Evolutionary conservation across 2,888 invertebrate species (phyloP), one percentile per base, ranked within the genome.

Genomic region (Desoria tigrina): DNA sequence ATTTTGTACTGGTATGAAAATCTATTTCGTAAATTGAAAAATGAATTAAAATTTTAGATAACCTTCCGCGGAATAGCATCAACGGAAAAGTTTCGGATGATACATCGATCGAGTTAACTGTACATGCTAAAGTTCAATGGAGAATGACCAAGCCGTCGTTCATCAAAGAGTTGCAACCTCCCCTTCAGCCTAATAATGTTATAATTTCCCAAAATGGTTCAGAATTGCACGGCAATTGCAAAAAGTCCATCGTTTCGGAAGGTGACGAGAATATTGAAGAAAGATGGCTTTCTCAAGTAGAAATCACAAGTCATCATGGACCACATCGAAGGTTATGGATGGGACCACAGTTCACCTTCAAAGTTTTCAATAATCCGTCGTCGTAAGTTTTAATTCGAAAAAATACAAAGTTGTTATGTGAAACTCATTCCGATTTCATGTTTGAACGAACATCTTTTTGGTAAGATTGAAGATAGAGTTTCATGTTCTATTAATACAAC

Each of bases 321-420:
- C 98, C 98, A 9, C 95, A 95, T 80, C 86, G 86, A 23, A 84
- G 94, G 24, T 85, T 99, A 26, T 99, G 99, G 98, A 97, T 98
- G 95, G 98, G 98, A 11, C 99, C 99, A n/a, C 98, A 99, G 83
- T 98, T 98, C 81, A 89, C 92, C 28, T 98, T 99, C 82, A 96
- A 95, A 82, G 93, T 93, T 11, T 94, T 92, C 79, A 90, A 88
- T 77, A 23, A 57, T 21, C 65, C 69, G 24, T 65, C 61, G 49
- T 67, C 67, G 72, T 72, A 63, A 61, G 69, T 6, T 16, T 7
- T 18, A 45, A 18, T 45, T 45, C 16, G 9, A 50, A 14, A 18
- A n/a, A n/a, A n/a, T n/a, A n/a, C n/a, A n/a, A n/a, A n/a, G n/a
- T n/a, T n/a, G n/a, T n/a, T n/a, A n/a, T n/a, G n/a, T 58, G 37